Base-by-base conservation (phyloP, 30 jellyfish, hydroid and myxozoan genomes). In the Phacellophora camtschatica region DNA sequence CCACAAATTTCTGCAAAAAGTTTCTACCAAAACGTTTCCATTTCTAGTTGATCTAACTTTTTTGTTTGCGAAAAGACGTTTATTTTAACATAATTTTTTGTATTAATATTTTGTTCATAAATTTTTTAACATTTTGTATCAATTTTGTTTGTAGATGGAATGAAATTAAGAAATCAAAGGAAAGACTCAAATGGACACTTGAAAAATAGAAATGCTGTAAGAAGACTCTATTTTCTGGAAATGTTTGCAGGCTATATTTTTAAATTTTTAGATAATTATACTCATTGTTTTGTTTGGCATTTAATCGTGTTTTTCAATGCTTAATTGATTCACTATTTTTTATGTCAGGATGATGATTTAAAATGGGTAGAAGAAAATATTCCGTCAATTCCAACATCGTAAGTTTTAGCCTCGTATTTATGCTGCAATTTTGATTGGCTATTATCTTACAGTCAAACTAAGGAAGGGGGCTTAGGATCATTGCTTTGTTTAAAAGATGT, bases 341-440 rank as follows among this genome's bases (percentile, higher is more conserved):
- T 27, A 15, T 11, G 23, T 9, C 29, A 89, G 97, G 97, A 89
- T 39, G 97, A 89, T 67, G 97, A 89, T 75, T 70, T 89, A 50
- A 89, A 70, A 67, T 89, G 97, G 97, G 97, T 89, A 23, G 97
- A 89, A 89, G 97, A 89, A 51, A 82, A 89, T 63, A 82, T 89
- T 19, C 97, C 97, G 10, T 89, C 97, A 3, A 93, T 89, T 64
- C 97, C 97, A 15, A 25, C 96, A 27, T 82, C 97, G 97, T 89
- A 68, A 74, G 90, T 85, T 37, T 74, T 68, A 11, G 15, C 9
- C 68, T 19, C 6, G 29, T 41, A 70, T 36, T 51, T 46, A 3
- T 6, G 6, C 28, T 25, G n/a, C 19, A 25, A 10, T 5, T 9
- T 61, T 20, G 10, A 6, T 61, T 61, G 10, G 19, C 5, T 61